Conservation (phyloP, 2,888 invertebrate species). For the Coecobrya sp. region DNA sequence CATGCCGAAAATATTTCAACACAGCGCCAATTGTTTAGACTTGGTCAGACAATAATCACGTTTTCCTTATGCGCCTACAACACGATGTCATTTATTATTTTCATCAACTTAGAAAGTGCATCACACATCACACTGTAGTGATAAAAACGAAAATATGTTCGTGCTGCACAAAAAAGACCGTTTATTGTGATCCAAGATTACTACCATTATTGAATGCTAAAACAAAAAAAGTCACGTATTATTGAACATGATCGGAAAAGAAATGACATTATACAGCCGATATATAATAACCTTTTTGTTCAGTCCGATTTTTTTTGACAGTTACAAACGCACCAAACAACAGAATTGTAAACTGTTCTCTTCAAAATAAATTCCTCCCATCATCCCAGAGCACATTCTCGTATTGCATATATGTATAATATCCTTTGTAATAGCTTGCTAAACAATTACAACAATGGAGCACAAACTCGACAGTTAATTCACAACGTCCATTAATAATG, state of each 20-base stretch:
- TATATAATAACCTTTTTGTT: slow-evolving; percentile 25
- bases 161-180: slow-evolving; percentile 5
- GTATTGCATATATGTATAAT: background rate
- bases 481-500: slow-evolving; percentile 20
- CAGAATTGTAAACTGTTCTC: background rate
- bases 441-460: slow-evolving; percentile 15
- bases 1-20: slow-evolving; percentile 18
- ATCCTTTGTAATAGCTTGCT: background rate
- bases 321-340: background rate
- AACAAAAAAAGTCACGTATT: slow-evolving; percentile 20
- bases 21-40: slow-evolving; percentile 25
- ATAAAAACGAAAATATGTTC: slow-evolving; percentile 6
- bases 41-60: slow-evolving; percentile 34
- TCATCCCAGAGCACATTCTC: background rate
- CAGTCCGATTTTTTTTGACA: slow-evolving; percentile 25
- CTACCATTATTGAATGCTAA: background rate
- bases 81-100: background rate
- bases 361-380: background rate
- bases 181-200: too few relatives aligned
- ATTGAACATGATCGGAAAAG: background rate
- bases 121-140: background rate
- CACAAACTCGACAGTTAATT: slow-evolving; percentile 9
- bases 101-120: background rate
- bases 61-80: slow-evolving; percentile 38
- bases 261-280: background rate